A percentile compares a stretch with the other conserved stretches of the same genome.
Evolutionary conservation across 2,888 invertebrate species (phyloP).

Genomic region (Encarsia formosa): DNA sequence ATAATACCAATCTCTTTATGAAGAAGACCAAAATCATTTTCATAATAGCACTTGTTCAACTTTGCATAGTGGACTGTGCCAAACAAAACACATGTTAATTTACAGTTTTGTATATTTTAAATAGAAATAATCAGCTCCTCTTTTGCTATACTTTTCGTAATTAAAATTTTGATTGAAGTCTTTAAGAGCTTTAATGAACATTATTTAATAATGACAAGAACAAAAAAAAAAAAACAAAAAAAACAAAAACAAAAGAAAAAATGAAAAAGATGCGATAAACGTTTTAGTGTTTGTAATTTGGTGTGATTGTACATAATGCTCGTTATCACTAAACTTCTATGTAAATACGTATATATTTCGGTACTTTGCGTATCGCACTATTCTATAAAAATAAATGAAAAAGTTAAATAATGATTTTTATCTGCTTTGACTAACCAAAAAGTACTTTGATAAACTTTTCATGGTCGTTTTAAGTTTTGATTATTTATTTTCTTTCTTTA

Average conservation of each 20-base stretch:
- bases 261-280: conserved; percentile 38
- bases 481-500: too few relatives aligned
- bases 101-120: conserved; percentile 15
- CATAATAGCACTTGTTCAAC: conserved; percentile 19
- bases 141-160: not conserved
- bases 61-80: conserved; percentile 24
- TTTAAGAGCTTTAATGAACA: conserved; percentile 9
- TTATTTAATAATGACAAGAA: conserved; percentile 13
- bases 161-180: conserved; percentile 14
- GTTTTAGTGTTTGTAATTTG: conserved; percentile 45
- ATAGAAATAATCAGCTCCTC: conserved; percentile 3
- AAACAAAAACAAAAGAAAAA: conserved; percentile 23
- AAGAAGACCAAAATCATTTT: conserved; percentile 20
- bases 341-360: conserved; percentile 48
- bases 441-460: too few relatives aligned
- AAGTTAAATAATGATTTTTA: too few relatives aligned
- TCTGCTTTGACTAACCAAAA: too few relatives aligned
- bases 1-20: conserved; percentile 8
- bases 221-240: conserved; percentile 13
- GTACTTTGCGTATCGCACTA: conserved; percentile 46
- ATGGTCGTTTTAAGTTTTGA: too few relatives aligned
- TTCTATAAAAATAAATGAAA: conserved; percentile 43
- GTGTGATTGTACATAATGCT: conserved; percentile 48
- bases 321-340: conserved; percentile 44
- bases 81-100: conserved; percentile 16